phyloP scores from a whole-genome alignment of 2,888 invertebrate genomes.

The Agonopterix heracliana region DNA sequence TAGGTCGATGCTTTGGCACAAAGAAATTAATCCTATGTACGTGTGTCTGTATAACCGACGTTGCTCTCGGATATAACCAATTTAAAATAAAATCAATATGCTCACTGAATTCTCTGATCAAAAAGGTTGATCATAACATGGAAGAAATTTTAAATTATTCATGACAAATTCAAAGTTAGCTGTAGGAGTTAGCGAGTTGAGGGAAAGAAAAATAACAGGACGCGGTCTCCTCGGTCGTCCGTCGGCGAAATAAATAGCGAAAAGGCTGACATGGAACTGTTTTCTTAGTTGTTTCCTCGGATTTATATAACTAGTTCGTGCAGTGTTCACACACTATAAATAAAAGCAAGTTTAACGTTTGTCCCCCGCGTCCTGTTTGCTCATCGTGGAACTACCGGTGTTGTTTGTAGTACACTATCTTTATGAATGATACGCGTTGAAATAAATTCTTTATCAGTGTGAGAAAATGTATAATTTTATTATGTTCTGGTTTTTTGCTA shows the following conservation, averaged over 20 bases:
- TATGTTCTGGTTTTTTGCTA: too few species aligned
- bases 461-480: too few species aligned
- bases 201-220: constrained; percentile 46
- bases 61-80: constrained; percentile 11
- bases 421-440: too few species aligned
- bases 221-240: constrained; percentile 21
- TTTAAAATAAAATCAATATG: constrained; percentile 22
- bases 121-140: constrained; percentile 27
- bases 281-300: constrained; percentile 38
- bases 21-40: constrained; percentile 30
- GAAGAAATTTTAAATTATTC: constrained; percentile 59
- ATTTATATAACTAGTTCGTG: constrained; percentile 41
- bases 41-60: constrained; percentile 18
- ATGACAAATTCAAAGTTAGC: constrained; percentile 61
- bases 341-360: too few species aligned
- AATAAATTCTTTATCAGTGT: too few species aligned
- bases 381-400: too few species aligned
- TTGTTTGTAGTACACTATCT: too few species aligned
- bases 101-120: constrained; percentile 1
- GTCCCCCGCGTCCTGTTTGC: too few species aligned
- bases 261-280: constrained; percentile 40
- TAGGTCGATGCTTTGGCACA: constrained; percentile 18
- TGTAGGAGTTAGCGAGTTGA: constrained; percentile 24
- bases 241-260: constrained; percentile 44
- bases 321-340: constrained; percentile 10